Percentiles rank a stretch among this genome's conserved stretches.
Evolutionary conservation across 2,797 vertebrate genomes (phyloP).

Genomic region (Gallirallus australis): DNA sequence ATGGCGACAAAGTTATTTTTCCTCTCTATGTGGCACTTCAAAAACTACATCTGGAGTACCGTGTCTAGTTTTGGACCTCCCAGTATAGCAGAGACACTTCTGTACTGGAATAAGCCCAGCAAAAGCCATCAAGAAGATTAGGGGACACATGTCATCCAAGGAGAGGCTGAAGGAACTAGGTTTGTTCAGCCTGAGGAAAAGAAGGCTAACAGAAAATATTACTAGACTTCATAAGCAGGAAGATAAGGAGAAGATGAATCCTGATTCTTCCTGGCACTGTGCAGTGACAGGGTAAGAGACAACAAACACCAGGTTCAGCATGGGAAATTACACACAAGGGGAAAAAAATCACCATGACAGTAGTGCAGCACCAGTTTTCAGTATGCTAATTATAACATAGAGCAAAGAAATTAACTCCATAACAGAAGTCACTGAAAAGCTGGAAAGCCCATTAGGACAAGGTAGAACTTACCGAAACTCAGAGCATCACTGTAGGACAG

Average conservation of each 20-base stretch:
- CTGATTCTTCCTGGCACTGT: not conserved
- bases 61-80: not conserved
- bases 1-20: not conserved
- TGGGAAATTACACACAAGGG: not conserved
- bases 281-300: not conserved
- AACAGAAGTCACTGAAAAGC: not conserved
- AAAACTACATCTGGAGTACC: not conserved
- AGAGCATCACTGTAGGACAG: not conserved
- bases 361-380: not conserved
- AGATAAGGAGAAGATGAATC: not conserved
- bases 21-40: not conserved
- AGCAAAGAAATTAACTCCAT: not conserved
- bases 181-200: not conserved
- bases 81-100: not conserved
- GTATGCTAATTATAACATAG: not conserved
- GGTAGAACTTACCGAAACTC: not conserved
- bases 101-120: not conserved
- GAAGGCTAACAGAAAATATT: not conserved
- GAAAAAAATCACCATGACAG: not conserved
- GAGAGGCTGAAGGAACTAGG: not conserved
- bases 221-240: not conserved
- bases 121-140: not conserved
- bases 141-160: not conserved
- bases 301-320: not conserved
- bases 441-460: not conserved